Evolutionary conservation across 1,140 invertebrate genomes (phyloP).

Genomic region (Ostrea edulis): DNA sequence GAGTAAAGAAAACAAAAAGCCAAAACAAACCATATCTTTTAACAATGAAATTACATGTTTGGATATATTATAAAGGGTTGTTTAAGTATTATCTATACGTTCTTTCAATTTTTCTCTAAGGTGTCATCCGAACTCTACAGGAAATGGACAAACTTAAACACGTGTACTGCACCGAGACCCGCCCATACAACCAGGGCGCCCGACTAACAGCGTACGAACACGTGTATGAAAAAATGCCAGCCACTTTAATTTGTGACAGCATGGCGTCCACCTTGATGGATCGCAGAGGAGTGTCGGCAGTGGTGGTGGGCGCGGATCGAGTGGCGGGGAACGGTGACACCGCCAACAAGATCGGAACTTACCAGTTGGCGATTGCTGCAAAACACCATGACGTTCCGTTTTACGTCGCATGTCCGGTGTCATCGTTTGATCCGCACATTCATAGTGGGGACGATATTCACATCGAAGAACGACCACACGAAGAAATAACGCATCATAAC

Average conservation of each 20-base stretch:
- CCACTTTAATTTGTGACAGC: conserved; percentile 95
- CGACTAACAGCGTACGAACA: conserved; percentile 97
- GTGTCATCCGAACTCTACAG: conserved; percentile 92
- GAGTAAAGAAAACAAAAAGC: no score
- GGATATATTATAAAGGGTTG: no score
- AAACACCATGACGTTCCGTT: conserved; percentile 96
- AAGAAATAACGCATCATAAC: conserved; percentile 94
- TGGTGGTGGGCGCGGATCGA: conserved; percentile 80
- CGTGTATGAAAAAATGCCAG: conserved; percentile 94
- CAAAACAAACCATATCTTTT: no score
- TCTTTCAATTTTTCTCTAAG: conserved; percentile 66
- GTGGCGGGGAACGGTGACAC: conserved; percentile 98
- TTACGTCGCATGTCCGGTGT: conserved; percentile 95
- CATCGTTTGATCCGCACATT: conserved; percentile 93
- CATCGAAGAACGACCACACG: conserved; percentile 94
- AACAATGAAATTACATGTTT: no score
- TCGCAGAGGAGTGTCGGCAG: conserved; percentile 81
- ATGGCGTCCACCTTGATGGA: conserved; percentile 96
- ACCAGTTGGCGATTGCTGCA: conserved; percentile 94
- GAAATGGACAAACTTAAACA: conserved; percentile 87
- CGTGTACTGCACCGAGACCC: conserved; percentile 97
- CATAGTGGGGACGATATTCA: conserved; percentile 91
- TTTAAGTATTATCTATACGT: background rate
- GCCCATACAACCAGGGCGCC: conserved; percentile 97
- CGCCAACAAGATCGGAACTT: conserved; percentile 99